Base-by-base conservation (phyloP, 2,888 invertebrate genomes). In the Entomobrya proxima region DNA sequence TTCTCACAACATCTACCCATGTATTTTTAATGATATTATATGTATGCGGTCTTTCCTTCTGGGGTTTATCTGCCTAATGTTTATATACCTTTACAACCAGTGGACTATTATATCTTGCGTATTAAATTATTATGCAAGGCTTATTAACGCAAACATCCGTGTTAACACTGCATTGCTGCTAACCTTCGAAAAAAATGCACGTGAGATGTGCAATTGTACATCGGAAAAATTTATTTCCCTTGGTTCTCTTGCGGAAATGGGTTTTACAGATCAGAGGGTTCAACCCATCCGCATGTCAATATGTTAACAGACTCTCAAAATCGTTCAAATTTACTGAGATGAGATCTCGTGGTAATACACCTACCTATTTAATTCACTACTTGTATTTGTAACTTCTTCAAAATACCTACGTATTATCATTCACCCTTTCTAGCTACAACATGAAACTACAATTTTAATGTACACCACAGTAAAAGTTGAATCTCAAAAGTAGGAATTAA, bases 211-310 rank as follows among this genome's bases (percentile, higher is more conserved):
- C n/a, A n/a, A n/a, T 47, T 81, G 80, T 58, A 58, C 44, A 44
- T 67, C 13, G 15, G 58, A 80, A 55, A 78, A 52, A 24, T 52
- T 21, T 50, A 52, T 79, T 72, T 52, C 52, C n/a, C n/a, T 32
- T 61, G 32, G 24, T 40, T 67, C 40, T 67, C 40, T 40, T 82
- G 82, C 75, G 82, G 82, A 82, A 82, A 82, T 75, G 64, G 64
- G 27, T 82, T 82, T 64, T 27, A 82, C 52, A 75, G 80, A 80
- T 58, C 67, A 67, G 18, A 80, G 44, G 82, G 82, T 50, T 82
- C 82, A 82, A 50, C 82, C 82, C 82, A 82, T 82, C 82, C 82
- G 61, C 52, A 13, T 81, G 58, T 6, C 61, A 37, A 67, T 40
- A 40, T 24, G 24, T 40, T 40, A 61, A 32, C 37, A 11, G 37